Conservation (phyloP, 2,888 invertebrate genomes). For the Lasioglossum vierecki region DNA sequence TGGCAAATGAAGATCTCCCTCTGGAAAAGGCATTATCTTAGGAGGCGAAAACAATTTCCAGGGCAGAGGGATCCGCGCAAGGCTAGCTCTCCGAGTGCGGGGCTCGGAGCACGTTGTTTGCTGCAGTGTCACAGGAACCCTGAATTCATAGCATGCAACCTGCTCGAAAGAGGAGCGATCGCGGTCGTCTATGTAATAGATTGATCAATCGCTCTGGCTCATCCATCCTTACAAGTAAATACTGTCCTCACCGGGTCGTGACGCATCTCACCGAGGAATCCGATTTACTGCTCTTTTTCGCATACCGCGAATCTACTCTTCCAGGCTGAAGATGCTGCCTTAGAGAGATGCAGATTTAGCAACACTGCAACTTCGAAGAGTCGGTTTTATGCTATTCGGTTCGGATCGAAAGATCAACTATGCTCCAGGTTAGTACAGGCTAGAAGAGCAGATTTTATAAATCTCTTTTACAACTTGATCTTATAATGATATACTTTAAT, state of each 20-base stretch:
- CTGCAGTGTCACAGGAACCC: not conserved
- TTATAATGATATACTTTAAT: not conserved
- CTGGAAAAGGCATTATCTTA: conserved; percentile 23
- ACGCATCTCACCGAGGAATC: conserved; percentile 35
- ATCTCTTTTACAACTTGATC: not conserved
- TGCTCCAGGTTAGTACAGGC: no score
- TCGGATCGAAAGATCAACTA: not conserved
- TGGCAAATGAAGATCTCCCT: conserved; percentile 12
- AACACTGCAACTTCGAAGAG: not conserved
- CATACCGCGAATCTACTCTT: not conserved
- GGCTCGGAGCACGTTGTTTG: not conserved
- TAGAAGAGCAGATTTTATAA: not conserved
- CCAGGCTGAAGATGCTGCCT: not conserved
- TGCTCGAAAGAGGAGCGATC: conserved; percentile 59
- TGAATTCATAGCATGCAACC: conserved; percentile 27
- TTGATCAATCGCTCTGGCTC: conserved; percentile 58
- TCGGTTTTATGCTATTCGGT: not conserved
- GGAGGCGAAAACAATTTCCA: conserved; percentile 21
- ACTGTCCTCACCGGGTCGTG: conserved; percentile 33
- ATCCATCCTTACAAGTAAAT: conserved; percentile 53
- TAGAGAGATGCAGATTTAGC: not conserved
- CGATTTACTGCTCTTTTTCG: conserved; percentile 15
- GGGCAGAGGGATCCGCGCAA: conserved; percentile 11
- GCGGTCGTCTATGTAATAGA: conserved; percentile 50
- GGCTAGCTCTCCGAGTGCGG: not conserved